Evolutionary conservation across 2,797 vertebrate species (phyloP).

Genomic region (Cephalopachus bancanus): DNA sequence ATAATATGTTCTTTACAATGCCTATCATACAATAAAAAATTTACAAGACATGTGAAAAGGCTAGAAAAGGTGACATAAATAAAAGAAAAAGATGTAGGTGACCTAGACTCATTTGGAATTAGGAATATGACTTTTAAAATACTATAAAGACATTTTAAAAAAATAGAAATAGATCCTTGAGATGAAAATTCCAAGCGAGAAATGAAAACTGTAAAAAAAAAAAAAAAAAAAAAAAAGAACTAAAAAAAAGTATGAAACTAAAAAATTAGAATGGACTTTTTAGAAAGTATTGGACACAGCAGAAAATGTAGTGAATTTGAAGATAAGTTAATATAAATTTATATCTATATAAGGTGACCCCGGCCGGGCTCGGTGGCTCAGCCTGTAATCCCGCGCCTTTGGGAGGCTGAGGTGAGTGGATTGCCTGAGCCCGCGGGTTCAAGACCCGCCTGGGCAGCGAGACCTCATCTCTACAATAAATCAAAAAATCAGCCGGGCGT

Average conservation of each 20-base stretch:
- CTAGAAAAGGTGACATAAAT: background rate
- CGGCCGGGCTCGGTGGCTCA: too few species aligned
- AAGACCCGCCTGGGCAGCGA: too few species aligned
- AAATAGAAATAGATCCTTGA: background rate
- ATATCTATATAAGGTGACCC: too few species aligned
- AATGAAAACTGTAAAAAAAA: background rate
- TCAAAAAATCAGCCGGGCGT: too few species aligned
- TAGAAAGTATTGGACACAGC: background rate
- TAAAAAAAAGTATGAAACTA: background rate
- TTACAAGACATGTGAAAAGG: background rate
- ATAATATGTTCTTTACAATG: background rate
- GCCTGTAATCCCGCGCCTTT: too few species aligned
- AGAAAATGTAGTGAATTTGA: background rate
- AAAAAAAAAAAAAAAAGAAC: constrained; percentile 36
- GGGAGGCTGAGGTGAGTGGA: too few species aligned
- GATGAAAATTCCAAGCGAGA: background rate
- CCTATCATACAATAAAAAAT: background rate
- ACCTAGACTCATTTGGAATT: background rate
- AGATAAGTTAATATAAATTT: constrained; percentile 3
- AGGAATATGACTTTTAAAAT: constrained; percentile 5
- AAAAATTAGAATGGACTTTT: background rate
- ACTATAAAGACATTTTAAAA: background rate
- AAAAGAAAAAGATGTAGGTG: background rate
- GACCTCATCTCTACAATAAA: too few species aligned
- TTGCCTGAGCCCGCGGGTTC: too few species aligned